These are phyloP conservation scores for Dreissena polymorpha DNA, from an alignment of 1,140 invertebrate genomes.

Conservation along the genomic window DNA sequence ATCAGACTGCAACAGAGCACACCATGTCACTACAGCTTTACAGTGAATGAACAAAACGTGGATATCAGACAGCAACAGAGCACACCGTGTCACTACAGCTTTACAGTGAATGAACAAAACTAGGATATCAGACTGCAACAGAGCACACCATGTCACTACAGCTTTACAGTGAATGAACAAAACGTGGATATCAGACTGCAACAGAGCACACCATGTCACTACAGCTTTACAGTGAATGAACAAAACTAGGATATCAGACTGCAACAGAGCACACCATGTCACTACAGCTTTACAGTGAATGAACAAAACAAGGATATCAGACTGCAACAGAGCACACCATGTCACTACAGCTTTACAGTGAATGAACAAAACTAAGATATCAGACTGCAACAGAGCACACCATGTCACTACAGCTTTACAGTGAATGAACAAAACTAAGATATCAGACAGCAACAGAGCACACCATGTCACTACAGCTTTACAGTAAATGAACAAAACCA, in stretches of 20 bases:
- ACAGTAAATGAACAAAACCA: too few relatives aligned
- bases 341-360: background rate
- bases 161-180: too few relatives aligned
- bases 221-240: background rate
- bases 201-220: background rate
- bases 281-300: background rate
- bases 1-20: conserved; percentile 26
- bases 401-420: background rate
- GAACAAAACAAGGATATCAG: background rate
- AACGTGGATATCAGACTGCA: conserved; percentile 21
- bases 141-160: background rate
- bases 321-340: conserved; percentile 17
- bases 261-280: conserved; percentile 4
- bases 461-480: background rate
- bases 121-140: conserved; percentile 23
- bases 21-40: background rate
- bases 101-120: too few relatives aligned
- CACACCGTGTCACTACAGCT: background rate
- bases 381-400: conserved; percentile 23
- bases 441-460: conserved; percentile 23
- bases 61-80: conserved; percentile 23
- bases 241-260: conserved; percentile 6
- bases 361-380: background rate
- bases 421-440: background rate
- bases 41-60: background rate